Evolutionary conservation across 2,888 invertebrate genomes (phyloP).

Genomic region (Apodemia mormo): DNA sequence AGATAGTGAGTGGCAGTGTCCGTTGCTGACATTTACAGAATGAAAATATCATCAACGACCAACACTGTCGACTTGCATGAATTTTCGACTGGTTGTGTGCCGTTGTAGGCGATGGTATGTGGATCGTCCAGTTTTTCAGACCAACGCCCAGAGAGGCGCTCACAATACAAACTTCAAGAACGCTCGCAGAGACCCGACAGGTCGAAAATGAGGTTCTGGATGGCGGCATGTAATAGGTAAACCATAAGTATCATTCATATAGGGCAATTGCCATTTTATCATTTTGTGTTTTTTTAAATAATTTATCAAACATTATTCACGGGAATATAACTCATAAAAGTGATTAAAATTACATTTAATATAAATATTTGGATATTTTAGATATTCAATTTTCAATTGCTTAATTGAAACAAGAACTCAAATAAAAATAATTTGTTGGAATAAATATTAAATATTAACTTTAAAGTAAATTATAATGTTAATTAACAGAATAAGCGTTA

Average conservation of each 20-base stretch:
- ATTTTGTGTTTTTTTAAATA: slow-evolving; percentile 48
- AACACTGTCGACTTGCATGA: slow-evolving; percentile 66
- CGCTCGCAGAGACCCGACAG: slow-evolving; percentile 69
- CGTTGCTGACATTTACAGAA: slow-evolving; percentile 77
- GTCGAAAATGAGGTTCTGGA: slow-evolving; percentile 73
- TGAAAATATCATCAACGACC: slow-evolving; percentile 73
- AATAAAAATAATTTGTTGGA: no score
- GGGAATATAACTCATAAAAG: slow-evolving; percentile 9
- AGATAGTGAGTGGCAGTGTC: slow-evolving; percentile 70
- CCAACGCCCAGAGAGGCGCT: slow-evolving; percentile 77
- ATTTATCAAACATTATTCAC: slow-evolving; percentile 31
- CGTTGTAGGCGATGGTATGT: slow-evolving; percentile 80
- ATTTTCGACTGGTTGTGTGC: slow-evolving; percentile 71
- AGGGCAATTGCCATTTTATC: slow-evolving; percentile 67
- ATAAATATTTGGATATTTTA: neutral
- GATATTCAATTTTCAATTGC: no score
- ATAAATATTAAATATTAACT: no score
- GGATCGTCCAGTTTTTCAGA: slow-evolving; percentile 83
- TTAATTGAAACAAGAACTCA: no score
- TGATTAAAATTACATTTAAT: neutral
- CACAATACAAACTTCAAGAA: slow-evolving; percentile 69
- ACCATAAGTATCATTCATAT: slow-evolving; percentile 81
- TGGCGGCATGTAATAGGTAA: slow-evolving; percentile 80
- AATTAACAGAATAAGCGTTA: neutral
- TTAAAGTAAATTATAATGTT: no score